phyloP scores from a whole-genome alignment of 2,797 vertebrate species.

The Hyperoplus immaculatus region DNA sequence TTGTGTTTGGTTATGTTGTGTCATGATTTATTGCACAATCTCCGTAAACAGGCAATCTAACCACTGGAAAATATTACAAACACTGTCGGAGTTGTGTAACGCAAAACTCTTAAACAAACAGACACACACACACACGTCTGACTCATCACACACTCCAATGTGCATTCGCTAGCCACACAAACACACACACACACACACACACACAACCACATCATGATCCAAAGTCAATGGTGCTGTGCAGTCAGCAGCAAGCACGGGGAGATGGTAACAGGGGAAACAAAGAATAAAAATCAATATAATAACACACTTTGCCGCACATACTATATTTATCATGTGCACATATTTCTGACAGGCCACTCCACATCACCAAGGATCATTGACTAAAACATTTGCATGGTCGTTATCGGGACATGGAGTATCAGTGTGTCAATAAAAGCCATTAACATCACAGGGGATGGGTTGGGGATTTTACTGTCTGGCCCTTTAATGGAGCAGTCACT shows the following conservation, averaged over 20 bases:
- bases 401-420: slow-evolving; percentile 37
- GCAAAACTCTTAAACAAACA: slow-evolving; percentile 36
- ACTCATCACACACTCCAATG: slow-evolving; percentile 19
- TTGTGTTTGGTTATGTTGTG: slow-evolving; percentile 79
- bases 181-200: slow-evolving; percentile 18
- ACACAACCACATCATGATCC: slow-evolving; percentile 20
- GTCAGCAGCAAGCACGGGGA: slow-evolving; percentile 32
- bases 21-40: slow-evolving; percentile 78
- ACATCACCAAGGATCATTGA: slow-evolving; percentile 39
- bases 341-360: slow-evolving; percentile 50
- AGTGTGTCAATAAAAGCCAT: slow-evolving; percentile 52
- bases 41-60: slow-evolving; percentile 77
- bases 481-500: slow-evolving; percentile 53
- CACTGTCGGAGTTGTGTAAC: slow-evolving; percentile 75
- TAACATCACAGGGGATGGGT: slow-evolving; percentile 33
- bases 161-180: slow-evolving; percentile 6
- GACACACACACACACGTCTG: slow-evolving; percentile 10
- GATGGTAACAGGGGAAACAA: neutral
- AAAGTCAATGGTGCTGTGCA: slow-evolving; percentile 42
- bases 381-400: slow-evolving; percentile 46
- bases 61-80: slow-evolving; percentile 80
- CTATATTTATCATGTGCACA: slow-evolving; percentile 55
- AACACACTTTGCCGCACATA: slow-evolving; percentile 41
- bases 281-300: slow-evolving; percentile 48
- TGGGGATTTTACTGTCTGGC: slow-evolving; percentile 55